A percentile compares a stretch with the other conserved stretches of the same genome.
phyloP scores from a whole-genome alignment of 2,797 vertebrate species.

The Scomberomorus guttatus region DNA sequence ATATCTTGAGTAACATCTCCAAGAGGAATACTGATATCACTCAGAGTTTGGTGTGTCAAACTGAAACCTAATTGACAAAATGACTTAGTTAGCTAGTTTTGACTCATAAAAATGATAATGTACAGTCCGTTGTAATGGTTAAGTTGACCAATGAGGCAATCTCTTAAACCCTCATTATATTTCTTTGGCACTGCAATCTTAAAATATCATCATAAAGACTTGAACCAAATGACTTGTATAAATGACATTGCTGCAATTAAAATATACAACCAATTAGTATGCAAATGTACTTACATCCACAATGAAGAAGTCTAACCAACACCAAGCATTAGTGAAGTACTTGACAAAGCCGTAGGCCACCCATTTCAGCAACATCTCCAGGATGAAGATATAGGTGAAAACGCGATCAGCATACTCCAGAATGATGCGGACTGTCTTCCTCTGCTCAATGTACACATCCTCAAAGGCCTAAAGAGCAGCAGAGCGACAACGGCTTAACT shows the following conservation, averaged over 20 bases:
- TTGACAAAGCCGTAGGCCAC: slow-evolving; percentile 98
- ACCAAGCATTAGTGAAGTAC: slow-evolving; percentile 99
- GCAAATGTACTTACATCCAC: slow-evolving; percentile 93
- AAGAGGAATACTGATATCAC: neutral
- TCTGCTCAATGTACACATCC: slow-evolving; percentile 98
- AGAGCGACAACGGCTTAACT: neutral
- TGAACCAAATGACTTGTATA: neutral
- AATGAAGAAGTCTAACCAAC: slow-evolving; percentile 99
- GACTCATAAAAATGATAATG: neutral
- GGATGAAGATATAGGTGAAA: slow-evolving; percentile 99
- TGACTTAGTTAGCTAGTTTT: neutral
- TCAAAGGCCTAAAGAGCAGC: slow-evolving; percentile 92
- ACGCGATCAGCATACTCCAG: slow-evolving; percentile 97
- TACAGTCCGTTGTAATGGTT: neutral
- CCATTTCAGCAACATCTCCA: slow-evolving; percentile 99
- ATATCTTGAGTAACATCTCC: too few species aligned
- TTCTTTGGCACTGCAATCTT: neutral
- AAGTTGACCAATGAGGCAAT: neutral
- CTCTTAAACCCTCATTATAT: neutral
- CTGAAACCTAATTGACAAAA: neutral
- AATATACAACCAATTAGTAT: slow-evolving; percentile 13
- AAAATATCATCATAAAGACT: neutral
- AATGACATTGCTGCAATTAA: neutral
- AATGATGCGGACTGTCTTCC: slow-evolving; percentile 93
- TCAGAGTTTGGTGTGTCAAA: neutral